Base-by-base conservation (phyloP, 2,888 invertebrate species). In the Apodemia duryi region DNA sequence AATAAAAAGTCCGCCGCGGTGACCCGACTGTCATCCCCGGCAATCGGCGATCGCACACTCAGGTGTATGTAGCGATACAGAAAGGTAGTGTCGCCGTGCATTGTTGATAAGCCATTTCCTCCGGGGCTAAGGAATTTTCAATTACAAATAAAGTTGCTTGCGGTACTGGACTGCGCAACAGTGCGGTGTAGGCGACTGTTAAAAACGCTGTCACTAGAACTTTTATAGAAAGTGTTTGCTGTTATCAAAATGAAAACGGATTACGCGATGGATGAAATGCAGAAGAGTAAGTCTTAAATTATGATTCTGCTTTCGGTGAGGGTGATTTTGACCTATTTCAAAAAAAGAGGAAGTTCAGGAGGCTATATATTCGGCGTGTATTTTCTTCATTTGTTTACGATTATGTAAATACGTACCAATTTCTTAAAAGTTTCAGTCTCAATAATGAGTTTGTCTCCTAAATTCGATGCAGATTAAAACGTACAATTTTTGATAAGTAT, bases 201-300 rank as follows among this genome's bases (percentile, higher is more conserved):
- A 63, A 74, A 75, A 77, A 75, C 73, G 74, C 75, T 74, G 75
- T 74, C 76, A 77, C 72, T 73, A 72, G 75, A 76, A 78, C 77
- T 78, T 46, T 62, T 29, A 74, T 81, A 80, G 78, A 84, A 82
- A 86, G 88, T 87, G 89, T 71, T 63, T 32, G 73, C 74, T 71
- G 66, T 79, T 77, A 71, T 75, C 75, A 83, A 81, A 77, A 91
- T 91, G 91, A 91, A 91, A 86, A 88, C 91, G 88, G 91, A 91
- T 89, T 91, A 91, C 84, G 89, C 91, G 70, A 85, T 91, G 89
- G 91, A 91, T 84, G 91, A 89, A 73, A 84, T 89, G 86, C 90
- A 91, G 79, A 91, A 91, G 84, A 86, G 91, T 91, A 84, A 91
- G 91, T 90, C 71, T 54, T 54, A 6, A 51, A 63, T 63, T 54